Percentiles rank a stretch among this genome's conserved stretches.
phyloP scores from a whole-genome alignment of 1,140 invertebrate genomes.

The Drosophila parabipectinata region DNA sequence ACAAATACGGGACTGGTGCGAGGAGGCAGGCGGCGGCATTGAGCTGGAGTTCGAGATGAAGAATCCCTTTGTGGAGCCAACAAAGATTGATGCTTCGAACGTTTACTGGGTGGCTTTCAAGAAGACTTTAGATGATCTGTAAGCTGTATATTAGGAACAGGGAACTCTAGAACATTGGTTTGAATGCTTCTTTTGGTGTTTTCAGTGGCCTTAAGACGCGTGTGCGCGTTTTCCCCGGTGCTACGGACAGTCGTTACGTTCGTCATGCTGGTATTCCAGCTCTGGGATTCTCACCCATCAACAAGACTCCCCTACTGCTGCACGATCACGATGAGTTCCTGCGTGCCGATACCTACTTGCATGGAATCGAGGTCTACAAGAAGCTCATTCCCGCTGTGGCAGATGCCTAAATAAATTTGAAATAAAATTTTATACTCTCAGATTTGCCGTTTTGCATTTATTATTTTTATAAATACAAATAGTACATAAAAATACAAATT shows the following conservation, averaged over 20 bases:
- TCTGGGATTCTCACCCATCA: constrained; percentile 93
- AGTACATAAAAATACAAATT: no score
- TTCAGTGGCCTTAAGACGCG: constrained; percentile 86
- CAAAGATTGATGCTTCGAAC: constrained; percentile 89
- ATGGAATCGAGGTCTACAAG: constrained; percentile 90
- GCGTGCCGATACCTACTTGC: constrained; percentile 88
- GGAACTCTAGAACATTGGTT: neutral
- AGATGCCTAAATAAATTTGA: constrained; percentile 80
- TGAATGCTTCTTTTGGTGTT: neutral
- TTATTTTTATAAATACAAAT: neutral
- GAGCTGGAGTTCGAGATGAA: constrained; percentile 90
- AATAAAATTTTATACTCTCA: neutral
- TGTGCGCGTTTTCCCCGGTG: constrained; percentile 90
- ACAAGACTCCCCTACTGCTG: constrained; percentile 88
- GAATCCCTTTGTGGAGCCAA: constrained; percentile 87
- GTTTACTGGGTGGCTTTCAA: constrained; percentile 92
- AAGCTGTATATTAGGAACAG: constrained; percentile 84
- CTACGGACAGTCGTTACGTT: constrained; percentile 91
- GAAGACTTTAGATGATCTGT: constrained; percentile 86
- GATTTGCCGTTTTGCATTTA: neutral
- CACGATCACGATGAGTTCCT: constrained; percentile 93
- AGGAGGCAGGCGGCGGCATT: constrained; percentile 92
- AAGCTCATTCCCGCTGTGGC: constrained; percentile 86
- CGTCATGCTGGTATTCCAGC: constrained; percentile 90
- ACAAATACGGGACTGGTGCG: constrained; percentile 90